These are phyloP conservation scores for Burhinus oedicnemus DNA, from an alignment of 2,113 vertebrate genomes.

Conservation along the genomic window DNA sequence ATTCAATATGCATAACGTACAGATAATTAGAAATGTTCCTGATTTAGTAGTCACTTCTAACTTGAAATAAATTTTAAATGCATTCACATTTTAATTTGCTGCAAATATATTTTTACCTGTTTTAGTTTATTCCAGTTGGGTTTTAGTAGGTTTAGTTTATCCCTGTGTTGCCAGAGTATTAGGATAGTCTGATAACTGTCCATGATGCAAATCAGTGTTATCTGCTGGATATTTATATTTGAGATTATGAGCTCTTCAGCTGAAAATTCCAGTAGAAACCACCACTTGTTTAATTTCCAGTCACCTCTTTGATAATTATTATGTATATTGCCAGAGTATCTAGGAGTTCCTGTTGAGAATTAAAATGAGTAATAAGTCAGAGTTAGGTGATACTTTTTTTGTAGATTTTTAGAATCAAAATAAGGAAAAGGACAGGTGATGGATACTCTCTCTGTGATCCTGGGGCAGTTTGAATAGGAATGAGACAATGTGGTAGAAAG, in stretches of 20 bases:
- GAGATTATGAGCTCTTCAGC: neutral
- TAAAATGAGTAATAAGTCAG: neutral
- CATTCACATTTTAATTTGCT: neutral
- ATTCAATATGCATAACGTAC: neutral
- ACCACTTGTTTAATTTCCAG: neutral
- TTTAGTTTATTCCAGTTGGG: neutral
- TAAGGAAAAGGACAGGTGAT: neutral
- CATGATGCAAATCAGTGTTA: neutral
- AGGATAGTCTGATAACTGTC: neutral
- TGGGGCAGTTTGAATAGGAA: neutral
- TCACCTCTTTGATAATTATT: neutral
- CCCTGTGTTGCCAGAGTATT: neutral
- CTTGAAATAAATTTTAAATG: neutral
- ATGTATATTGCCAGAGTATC: neutral
- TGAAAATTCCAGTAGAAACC: neutral
- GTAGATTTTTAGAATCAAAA: neutral
- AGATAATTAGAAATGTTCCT: neutral
- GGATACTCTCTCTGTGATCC: neutral
- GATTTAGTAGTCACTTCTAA: neutral
- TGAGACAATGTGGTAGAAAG: neutral
- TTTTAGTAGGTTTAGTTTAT: neutral
- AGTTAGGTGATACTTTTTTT: neutral
- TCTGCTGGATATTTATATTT: neutral
- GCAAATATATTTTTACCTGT: neutral
- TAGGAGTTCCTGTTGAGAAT: neutral